These are phyloP conservation scores for Brachystomella parvula DNA, from an alignment of 1,140 invertebrate species.

Conservation along the genomic window DNA sequence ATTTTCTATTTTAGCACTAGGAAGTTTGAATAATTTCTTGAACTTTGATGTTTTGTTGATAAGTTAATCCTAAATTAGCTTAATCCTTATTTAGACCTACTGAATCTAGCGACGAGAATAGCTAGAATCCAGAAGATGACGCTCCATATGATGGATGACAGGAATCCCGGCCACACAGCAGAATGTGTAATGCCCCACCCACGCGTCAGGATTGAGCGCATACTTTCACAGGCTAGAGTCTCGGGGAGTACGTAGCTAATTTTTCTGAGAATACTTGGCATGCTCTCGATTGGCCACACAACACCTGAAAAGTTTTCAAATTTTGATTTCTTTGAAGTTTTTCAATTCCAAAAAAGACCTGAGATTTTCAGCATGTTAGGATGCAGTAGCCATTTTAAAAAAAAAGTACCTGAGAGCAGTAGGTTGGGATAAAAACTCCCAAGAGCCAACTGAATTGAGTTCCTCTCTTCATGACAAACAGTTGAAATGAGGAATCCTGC, in stretches of 20 bases:
- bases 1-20: too few relatives aligned
- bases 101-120: slow-evolving; percentile 52
- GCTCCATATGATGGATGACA: slow-evolving; percentile 82
- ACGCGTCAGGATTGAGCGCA: slow-evolving; percentile 77
- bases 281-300: slow-evolving; percentile 89
- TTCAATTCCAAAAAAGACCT: not conserved
- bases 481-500: slow-evolving; percentile 79
- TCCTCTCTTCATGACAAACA: slow-evolving; percentile 77
- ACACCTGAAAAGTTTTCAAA: slow-evolving; percentile 52
- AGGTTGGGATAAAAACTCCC: slow-evolving; percentile 89
- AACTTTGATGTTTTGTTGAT: too few relatives aligned
- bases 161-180: slow-evolving; percentile 79
- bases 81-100: slow-evolving; percentile 60
- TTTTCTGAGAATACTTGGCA: slow-evolving; percentile 67
- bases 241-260: slow-evolving; percentile 76
- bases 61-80: too few relatives aligned
- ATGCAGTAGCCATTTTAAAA: too few relatives aligned
- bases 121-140: slow-evolving; percentile 73
- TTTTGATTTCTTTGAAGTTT: not conserved
- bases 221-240: slow-evolving; percentile 80
- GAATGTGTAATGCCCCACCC: slow-evolving; percentile 75
- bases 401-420: slow-evolving; percentile 77
- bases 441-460: slow-evolving; percentile 83
- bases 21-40: too few relatives aligned
- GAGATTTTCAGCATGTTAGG: not conserved